A percentile compares a stretch with the other conserved stretches of the same genome.
These are phyloP conservation scores for Patiria miniata DNA, from an alignment of 35 echinoderm and acorn worm genomes.

Conservation along the genomic window DNA sequence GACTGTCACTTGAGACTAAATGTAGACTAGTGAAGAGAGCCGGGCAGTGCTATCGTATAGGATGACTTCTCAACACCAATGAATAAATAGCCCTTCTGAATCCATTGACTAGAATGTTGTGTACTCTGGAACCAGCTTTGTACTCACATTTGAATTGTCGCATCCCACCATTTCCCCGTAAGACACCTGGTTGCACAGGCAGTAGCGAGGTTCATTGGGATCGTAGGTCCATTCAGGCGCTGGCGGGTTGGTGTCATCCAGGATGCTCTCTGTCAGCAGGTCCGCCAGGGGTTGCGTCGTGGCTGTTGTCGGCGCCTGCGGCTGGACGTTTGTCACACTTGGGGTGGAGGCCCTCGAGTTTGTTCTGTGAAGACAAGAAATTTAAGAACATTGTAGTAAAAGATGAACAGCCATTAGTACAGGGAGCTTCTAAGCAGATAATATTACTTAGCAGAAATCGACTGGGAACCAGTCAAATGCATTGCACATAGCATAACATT, in stretches of 20 bases:
- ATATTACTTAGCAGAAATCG: too few relatives aligned
- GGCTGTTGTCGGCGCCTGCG: neutral
- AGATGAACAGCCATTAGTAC: too few relatives aligned
- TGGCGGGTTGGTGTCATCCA: neutral
- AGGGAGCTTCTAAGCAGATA: too few relatives aligned
- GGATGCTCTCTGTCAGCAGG: slow-evolving; percentile 23
- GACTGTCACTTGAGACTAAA: too few relatives aligned
- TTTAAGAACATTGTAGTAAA: too few relatives aligned
- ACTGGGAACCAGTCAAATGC: too few relatives aligned
- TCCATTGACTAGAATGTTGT: too few relatives aligned
- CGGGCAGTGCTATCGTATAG: too few relatives aligned
- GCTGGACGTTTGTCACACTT: neutral
- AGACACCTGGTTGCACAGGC: slow-evolving; percentile 96
- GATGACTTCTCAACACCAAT: too few relatives aligned
- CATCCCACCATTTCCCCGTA: slow-evolving; percentile 99
- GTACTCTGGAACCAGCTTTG: neutral
- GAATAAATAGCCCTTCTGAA: too few relatives aligned
- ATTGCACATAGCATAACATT: too few relatives aligned
- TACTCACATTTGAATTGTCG: slow-evolving; percentile 97
- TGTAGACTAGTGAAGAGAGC: too few relatives aligned
- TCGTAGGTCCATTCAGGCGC: slow-evolving; percentile 85
- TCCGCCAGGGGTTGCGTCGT: slow-evolving; percentile 46
- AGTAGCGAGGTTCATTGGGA: slow-evolving; percentile 97
- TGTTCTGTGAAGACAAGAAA: neutral
- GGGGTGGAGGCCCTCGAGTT: slow-evolving; percentile 2